These are phyloP conservation scores for Physocephala rufipes DNA, from an alignment of 2,888 invertebrate genomes.

Conservation along the genomic window DNA sequence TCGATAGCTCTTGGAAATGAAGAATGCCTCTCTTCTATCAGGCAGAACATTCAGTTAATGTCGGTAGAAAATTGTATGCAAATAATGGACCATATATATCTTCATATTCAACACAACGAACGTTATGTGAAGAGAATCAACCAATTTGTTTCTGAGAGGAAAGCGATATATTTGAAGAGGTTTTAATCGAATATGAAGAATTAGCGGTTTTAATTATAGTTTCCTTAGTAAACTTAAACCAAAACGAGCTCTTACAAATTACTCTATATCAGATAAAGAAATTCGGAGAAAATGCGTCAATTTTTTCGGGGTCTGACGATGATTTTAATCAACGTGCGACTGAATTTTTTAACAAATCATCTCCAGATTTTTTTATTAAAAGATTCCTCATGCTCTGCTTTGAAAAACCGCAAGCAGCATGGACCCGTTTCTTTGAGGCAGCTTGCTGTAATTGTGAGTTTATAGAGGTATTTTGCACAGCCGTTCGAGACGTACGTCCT, in stretches of 20 bases:
- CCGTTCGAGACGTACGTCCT: constrained; percentile 47
- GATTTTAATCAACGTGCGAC: constrained; percentile 47
- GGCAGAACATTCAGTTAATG: constrained; percentile 49
- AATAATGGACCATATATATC: constrained; percentile 49
- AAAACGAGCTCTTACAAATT: constrained; percentile 46
- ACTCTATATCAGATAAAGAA: constrained; percentile 47
- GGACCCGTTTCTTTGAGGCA: constrained; percentile 51
- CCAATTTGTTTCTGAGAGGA: constrained; percentile 8
- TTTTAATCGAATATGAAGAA: constrained; percentile 42
- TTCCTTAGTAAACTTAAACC: constrained; percentile 49
- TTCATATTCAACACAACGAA: constrained; percentile 39
- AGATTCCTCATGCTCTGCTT: constrained; percentile 52
- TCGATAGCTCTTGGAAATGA: constrained; percentile 52
- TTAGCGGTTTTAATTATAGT: constrained; percentile 46
- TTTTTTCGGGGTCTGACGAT: constrained; percentile 43
- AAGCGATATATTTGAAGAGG: constrained; percentile 38
- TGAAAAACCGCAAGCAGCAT: constrained; percentile 52
- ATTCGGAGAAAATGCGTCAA: constrained; percentile 45
- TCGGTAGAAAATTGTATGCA: constrained; percentile 47
- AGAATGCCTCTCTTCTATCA: constrained; percentile 56
- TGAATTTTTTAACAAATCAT: constrained; percentile 54
- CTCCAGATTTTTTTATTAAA: constrained; percentile 46
- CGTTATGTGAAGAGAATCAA: constrained; percentile 17
- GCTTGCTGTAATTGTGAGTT: constrained; percentile 51
- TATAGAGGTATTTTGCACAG: constrained; percentile 48